These are phyloP conservation scores for Muntiacus muntjak DNA, from an alignment of 2,113 vertebrate species.

Conservation along the genomic window DNA sequence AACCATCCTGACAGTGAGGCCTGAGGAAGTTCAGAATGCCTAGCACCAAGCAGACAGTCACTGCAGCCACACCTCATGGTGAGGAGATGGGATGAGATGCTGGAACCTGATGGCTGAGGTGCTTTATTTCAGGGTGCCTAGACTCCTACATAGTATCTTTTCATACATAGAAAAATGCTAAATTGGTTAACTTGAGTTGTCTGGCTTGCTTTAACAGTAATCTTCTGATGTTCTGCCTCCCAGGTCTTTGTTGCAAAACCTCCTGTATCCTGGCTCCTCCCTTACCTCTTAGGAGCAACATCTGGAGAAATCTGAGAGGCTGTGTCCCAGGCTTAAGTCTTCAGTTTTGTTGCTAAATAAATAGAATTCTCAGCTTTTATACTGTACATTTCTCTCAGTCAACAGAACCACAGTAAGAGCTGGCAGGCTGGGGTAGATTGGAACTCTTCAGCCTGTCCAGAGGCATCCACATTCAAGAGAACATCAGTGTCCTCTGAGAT, in stretches of 20 bases:
- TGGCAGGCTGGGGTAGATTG: not conserved
- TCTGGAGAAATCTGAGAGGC: not conserved
- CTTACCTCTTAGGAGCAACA: not conserved
- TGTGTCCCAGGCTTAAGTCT: not conserved
- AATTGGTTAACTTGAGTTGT: not conserved
- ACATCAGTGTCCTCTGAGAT: not conserved
- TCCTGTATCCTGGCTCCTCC: not conserved
- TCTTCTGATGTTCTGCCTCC: not conserved
- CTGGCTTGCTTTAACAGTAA: not conserved
- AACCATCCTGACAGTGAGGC: not conserved
- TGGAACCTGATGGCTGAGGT: not conserved
- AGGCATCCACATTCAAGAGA: not conserved
- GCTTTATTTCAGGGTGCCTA: not conserved
- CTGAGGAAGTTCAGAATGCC: not conserved
- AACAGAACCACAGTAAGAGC: not conserved
- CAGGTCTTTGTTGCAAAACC: not conserved
- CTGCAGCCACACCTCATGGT: not conserved
- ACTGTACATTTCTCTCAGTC: not conserved
- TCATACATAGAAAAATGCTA: not conserved
- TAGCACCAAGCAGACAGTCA: no score
- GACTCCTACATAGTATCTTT: not conserved
- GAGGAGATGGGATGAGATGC: not conserved
- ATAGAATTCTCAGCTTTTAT: not conserved
- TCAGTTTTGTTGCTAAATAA: not conserved
- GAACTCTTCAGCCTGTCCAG: not conserved